Evolutionary conservation across 1,140 invertebrate genomes (phyloP).

Genomic region (Rhagoletis pomonella): DNA sequence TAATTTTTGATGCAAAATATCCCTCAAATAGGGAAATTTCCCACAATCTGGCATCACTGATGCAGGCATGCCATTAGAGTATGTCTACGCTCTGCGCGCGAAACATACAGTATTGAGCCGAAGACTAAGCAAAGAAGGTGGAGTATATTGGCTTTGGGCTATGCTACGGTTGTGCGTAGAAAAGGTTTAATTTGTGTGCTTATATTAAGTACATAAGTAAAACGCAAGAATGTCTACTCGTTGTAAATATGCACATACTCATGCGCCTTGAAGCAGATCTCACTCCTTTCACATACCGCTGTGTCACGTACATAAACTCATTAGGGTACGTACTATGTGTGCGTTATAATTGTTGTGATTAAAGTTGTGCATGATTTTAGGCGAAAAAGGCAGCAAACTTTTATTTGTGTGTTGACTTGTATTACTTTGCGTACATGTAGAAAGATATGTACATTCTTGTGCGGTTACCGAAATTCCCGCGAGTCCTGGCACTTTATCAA

Average conservation of each 20-base stretch:
- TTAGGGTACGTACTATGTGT: constrained; percentile 23
- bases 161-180: background rate
- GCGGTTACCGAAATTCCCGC: background rate
- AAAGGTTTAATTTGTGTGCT: background rate
- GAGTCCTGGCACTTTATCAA: constrained; percentile 14
- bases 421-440: too few relatives aligned
- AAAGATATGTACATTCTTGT: background rate
- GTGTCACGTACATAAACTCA: background rate
- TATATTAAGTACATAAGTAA: background rate
- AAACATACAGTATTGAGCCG: background rate
- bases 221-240: background rate
- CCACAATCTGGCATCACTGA: too few relatives aligned
- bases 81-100: background rate
- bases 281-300: background rate
- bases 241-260: background rate
- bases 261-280: background rate
- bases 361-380: background rate
- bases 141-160: background rate
- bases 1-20: too few relatives aligned
- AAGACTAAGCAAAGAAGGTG: background rate
- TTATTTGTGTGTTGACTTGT: background rate
- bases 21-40: too few relatives aligned
- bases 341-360: constrained; percentile 33
- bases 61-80: too few relatives aligned
- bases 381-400: background rate